Percentiles rank a stretch among this genome's conserved stretches.
phyloP scores from a whole-genome alignment of 1,140 invertebrate genomes.

The Drepana arcuata region DNA sequence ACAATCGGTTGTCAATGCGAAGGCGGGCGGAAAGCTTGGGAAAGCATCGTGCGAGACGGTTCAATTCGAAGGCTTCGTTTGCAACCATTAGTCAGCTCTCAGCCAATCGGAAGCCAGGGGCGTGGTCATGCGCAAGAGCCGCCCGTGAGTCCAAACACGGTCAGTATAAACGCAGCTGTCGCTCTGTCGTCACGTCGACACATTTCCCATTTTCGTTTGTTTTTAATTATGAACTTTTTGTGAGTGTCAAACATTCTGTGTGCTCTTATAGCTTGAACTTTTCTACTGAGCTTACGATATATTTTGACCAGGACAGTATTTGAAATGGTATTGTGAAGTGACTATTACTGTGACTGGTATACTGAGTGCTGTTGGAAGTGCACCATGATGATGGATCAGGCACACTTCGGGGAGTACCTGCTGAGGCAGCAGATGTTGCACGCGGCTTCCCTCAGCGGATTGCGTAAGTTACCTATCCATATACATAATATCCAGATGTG shows the following conservation, averaged over 20 bases:
- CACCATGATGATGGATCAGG: slow-evolving; percentile 65
- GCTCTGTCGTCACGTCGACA: slow-evolving; percentile 35
- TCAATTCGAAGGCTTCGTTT: slow-evolving; percentile 36
- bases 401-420: slow-evolving; percentile 61
- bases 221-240: slow-evolving; percentile 47
- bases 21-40: slow-evolving; percentile 46
- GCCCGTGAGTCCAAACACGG: slow-evolving; percentile 27
- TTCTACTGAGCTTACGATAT: slow-evolving; percentile 13
- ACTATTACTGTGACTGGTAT: slow-evolving; percentile 20
- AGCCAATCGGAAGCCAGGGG: slow-evolving; percentile 43
- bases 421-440: slow-evolving; percentile 66
- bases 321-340: slow-evolving; percentile 44
- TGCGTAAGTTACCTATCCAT: too few relatives aligned
- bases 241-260: slow-evolving; percentile 14
- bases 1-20: slow-evolving; percentile 29
- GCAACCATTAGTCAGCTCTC: slow-evolving; percentile 38
- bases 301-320: slow-evolving; percentile 10
- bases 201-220: slow-evolving; percentile 20
- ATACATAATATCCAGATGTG: too few relatives aligned
- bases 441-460: slow-evolving; percentile 51
- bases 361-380: slow-evolving; percentile 1
- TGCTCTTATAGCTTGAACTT: slow-evolving; percentile 14
- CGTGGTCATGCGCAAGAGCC: slow-evolving; percentile 56
- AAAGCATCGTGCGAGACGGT: slow-evolving; percentile 19
- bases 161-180: slow-evolving; percentile 57